Base-by-base conservation (phyloP, 2,797 vertebrate species). In the Pseudomugil gertrudae region DNA sequence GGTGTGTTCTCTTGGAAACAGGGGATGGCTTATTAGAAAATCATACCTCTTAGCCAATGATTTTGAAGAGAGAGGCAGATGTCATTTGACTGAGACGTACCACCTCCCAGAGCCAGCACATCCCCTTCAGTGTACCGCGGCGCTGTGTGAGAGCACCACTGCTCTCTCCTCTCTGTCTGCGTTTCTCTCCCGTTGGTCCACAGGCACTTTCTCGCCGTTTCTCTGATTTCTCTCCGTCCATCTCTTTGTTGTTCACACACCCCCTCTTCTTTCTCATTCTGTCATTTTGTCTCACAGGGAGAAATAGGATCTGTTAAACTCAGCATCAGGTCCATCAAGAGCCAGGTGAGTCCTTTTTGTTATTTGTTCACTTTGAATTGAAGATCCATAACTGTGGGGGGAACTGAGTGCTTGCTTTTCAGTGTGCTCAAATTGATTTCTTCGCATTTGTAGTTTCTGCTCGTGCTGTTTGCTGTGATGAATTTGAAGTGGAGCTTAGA, bases 11-110 rank as follows among this genome's bases (percentile, higher is more conserved):
- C 81, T 83, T 73, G 85, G 91, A 91, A 83, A 90, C 87, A 83
- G 90, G 87, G 89, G 83, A 90, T 80, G 89, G 91, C 86, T 94
- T 88, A 92, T 92, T 92, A 92, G 87, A 79, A 89, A 94, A 90
- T 90, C 88, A 88, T 90, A 80, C 88, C 87, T 89, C 87, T 93
- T 85, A 94, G 89, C 93, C 93, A 94, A 95, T 94, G 89, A 89
- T 82, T 91, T 93, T 89, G 79, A 89, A 92, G 91, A 87, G 87
- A 86, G 89, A 87, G 88, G 91, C 87, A 92, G 90, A 93, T 94
- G 93, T 94, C 90, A 93, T 91, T 93, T 91, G 90, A 88, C 88
- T 93, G 90, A 92, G 88, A 84, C 89, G 89, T 74, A 88, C 88
- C 92, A 87, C 94, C 93, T 94, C 91, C 92, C 62, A 63, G 72